Evolutionary conservation across 2,797 vertebrate genomes (phyloP).

Genomic region (Poecilia picta): DNA sequence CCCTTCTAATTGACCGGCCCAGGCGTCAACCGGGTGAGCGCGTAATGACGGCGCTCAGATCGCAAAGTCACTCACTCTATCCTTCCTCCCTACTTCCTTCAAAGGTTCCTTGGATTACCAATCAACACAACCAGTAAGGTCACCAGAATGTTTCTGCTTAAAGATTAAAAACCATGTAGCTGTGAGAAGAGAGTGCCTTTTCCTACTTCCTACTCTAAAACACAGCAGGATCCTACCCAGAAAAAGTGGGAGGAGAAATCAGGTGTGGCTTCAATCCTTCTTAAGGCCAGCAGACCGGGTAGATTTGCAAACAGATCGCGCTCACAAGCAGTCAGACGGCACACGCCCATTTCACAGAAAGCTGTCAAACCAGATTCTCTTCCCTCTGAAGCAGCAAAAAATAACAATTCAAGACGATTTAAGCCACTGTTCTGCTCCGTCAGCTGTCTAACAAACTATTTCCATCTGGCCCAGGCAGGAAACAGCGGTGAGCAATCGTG

Average conservation of each 20-base stretch:
- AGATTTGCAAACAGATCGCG: constrained; percentile 75
- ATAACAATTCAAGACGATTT: constrained; percentile 39
- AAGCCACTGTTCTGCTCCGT: constrained; percentile 32
- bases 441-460: constrained; percentile 27
- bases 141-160: constrained; percentile 29
- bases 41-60: constrained; percentile 58
- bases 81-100: constrained; percentile 46
- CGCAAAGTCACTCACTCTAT: constrained; percentile 32
- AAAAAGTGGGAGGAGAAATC: constrained; percentile 63
- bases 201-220: constrained; percentile 70
- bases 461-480: constrained; percentile 26
- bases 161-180: constrained; percentile 22
- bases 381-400: constrained; percentile 45
- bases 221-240: constrained; percentile 54
- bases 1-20: constrained; percentile 73
- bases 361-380: constrained; percentile 81
- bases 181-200: constrained; percentile 21
- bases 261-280: constrained; percentile 84
- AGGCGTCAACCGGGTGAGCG: constrained; percentile 44
- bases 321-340: constrained; percentile 53
- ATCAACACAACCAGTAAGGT: constrained; percentile 29
- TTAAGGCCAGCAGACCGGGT: constrained; percentile 73
- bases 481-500: constrained; percentile 22
- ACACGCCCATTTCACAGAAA: constrained; percentile 66
- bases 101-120: constrained; percentile 39